Evolutionary conservation across 2,888 invertebrate genomes (phyloP).

Genomic region (Bhutanitis thaidina): DNA sequence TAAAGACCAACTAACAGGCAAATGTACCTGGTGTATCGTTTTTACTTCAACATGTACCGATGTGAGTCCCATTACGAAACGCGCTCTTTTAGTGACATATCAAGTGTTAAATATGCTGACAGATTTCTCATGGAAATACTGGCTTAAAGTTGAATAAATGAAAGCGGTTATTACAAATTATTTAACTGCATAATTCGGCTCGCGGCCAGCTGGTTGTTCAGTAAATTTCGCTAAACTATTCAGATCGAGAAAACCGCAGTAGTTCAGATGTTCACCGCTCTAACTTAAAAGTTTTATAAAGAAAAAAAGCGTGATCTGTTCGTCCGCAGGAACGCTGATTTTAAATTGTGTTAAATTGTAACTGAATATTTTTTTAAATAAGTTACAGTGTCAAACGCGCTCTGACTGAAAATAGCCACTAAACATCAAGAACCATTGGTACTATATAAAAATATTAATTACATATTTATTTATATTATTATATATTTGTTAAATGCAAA

Average conservation of each 20-base stretch:
- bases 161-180: constrained; percentile 72
- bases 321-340: not conserved
- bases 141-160: constrained; percentile 64
- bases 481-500: too few relatives aligned
- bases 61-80: too few relatives aligned
- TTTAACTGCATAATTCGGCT: constrained; percentile 72
- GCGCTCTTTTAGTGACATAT: constrained; percentile 24
- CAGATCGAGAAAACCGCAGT: constrained; percentile 69
- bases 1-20: too few relatives aligned
- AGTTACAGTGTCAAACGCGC: too few relatives aligned
- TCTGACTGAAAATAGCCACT: too few relatives aligned
- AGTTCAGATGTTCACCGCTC: constrained; percentile 60
- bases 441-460: too few relatives aligned
- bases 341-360: not conserved
- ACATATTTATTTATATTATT: too few relatives aligned
- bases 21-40: too few relatives aligned
- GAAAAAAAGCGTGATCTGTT: constrained; percentile 39
- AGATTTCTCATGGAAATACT: constrained; percentile 50
- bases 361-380: too few relatives aligned
- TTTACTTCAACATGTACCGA: too few relatives aligned
- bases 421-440: too few relatives aligned
- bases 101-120: constrained; percentile 37
- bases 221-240: constrained; percentile 69
- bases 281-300: constrained; percentile 44
- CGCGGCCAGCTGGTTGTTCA: constrained; percentile 62